These are phyloP conservation scores for Anseranas semipalmata DNA, from an alignment of 2,113 vertebrate genomes.

Conservation along the genomic window DNA sequence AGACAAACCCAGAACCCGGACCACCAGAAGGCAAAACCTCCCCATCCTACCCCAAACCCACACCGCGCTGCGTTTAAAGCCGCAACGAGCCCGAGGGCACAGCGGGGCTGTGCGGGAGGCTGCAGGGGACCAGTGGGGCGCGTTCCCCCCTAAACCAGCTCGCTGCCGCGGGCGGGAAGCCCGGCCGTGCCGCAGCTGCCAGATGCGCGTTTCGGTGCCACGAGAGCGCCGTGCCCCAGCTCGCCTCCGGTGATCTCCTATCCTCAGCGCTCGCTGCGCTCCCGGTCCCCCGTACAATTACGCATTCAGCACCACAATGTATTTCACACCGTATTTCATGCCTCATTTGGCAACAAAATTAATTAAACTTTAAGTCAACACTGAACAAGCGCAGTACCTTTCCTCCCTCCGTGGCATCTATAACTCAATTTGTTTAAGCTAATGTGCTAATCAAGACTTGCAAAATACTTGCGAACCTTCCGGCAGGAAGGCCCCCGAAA, in stretches of 20 bases:
- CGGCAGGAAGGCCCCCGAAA: background rate
- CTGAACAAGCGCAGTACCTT: constrained; percentile 5
- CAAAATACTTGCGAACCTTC: background rate
- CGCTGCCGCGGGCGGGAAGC: background rate
- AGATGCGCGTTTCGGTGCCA: fast-evolving
- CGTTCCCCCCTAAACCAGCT: fast-evolving
- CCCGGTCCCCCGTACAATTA: background rate
- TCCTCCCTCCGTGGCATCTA: background rate
- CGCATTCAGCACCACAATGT: background rate
- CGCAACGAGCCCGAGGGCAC: background rate
- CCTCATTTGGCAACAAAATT: constrained; percentile 68
- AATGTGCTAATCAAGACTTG: constrained; percentile 11
- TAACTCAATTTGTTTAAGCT: constrained; percentile 32
- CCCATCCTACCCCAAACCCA: background rate
- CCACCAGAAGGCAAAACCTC: background rate
- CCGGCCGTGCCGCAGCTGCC: background rate
- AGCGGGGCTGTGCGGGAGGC: background rate
- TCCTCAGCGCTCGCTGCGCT: background rate
- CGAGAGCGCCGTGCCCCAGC: background rate
- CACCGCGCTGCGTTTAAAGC: fast-evolving
- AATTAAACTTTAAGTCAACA: constrained; percentile 63
- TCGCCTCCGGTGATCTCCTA: background rate
- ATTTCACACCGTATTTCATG: constrained; percentile 57
- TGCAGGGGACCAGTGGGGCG: fast-evolving
- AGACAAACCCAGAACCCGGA: background rate